Evolutionary conservation across 1,140 invertebrate genomes (phyloP), one percentile per base, ranked within the genome.

Genomic region (Scaptomyza montana): DNA sequence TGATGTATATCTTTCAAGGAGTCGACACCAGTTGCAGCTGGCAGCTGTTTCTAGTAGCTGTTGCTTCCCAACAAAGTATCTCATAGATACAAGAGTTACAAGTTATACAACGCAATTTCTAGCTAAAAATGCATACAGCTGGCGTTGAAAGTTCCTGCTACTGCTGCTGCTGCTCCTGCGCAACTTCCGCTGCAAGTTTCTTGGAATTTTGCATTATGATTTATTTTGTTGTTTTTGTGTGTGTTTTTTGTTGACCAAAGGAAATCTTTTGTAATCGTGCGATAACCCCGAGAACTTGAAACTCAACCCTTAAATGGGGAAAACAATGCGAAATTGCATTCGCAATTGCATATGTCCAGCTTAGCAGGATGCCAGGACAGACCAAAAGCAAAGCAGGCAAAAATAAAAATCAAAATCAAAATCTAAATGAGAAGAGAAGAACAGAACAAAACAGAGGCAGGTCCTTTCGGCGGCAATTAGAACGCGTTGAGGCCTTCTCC

Each of bases 31-130:
- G 63, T 66, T 56, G 63, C 50, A 21, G 41, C 16, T 30, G 54
- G 64, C 78, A 75, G 74, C 78, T 71, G 69, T 68, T 67, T 50
- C 47, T 62, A 74, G 33, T 36, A 8, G 33, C 33, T 36, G 33
- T 36, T 36, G 30, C 30, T 36, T 9, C 33, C 30, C 50, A 39
- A 25, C 30, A 51, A 76, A 51, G 77, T 85, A 86, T 86, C 78
- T 86, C 82, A 77, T 86, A 86, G 81, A 87, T 87, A 86, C 78
- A n/a, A n/a, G n/a, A n/a, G n/a, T n/a, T n/a, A n/a, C n/a, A n/a
- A n/a, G n/a, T n/a, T n/a, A n/a, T n/a, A 78, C 8, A 2, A 6
- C 33, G 33, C 30, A 6, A 21, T 39, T 51, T 13, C 65, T 68
- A 68, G 66, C 61, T 49, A 45, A 30, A 46, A 56, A 45, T 57